phyloP scores from a whole-genome alignment of 2,888 invertebrate species.

The Drosophila fulvimacula region DNA sequence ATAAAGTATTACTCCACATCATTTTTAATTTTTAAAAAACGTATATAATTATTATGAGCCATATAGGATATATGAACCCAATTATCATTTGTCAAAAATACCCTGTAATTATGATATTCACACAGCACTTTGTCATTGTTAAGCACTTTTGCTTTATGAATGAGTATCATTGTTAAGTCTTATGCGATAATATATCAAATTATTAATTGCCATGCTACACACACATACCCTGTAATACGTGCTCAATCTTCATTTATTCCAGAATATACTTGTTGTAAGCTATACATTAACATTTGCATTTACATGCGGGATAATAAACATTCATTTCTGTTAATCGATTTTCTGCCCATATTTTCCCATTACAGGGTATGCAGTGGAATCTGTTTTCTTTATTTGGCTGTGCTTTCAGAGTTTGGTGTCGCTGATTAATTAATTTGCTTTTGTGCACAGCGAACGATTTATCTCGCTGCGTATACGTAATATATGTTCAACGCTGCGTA shows the following conservation, averaged over 20 bases:
- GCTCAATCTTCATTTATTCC: neutral
- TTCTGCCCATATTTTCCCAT: neutral
- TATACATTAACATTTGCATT: neutral
- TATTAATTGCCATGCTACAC: neutral
- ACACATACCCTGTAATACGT: neutral
- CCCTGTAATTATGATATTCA: slow-evolving; percentile 2
- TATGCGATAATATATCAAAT: neutral
- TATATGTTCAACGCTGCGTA: slow-evolving; percentile 61
- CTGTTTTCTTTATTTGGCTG: neutral
- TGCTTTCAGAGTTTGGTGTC: neutral
- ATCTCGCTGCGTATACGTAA: slow-evolving; percentile 53
- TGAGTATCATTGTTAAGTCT: neutral
- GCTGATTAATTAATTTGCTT: slow-evolving; percentile 71
- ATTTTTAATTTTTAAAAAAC: neutral
- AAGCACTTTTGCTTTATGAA: slow-evolving; percentile 1
- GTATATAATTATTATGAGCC: neutral
- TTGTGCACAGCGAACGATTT: slow-evolving; percentile 59
- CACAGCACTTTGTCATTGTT: neutral
- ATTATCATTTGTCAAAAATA: neutral
- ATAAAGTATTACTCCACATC: neutral
- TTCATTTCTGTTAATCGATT: neutral
- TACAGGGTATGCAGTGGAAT: slow-evolving; percentile 6
- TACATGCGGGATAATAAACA: neutral
- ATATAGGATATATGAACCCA: neutral
- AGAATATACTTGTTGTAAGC: neutral